phyloP scores from a whole-genome alignment of 1,140 invertebrate genomes.

The Proales similis region DNA sequence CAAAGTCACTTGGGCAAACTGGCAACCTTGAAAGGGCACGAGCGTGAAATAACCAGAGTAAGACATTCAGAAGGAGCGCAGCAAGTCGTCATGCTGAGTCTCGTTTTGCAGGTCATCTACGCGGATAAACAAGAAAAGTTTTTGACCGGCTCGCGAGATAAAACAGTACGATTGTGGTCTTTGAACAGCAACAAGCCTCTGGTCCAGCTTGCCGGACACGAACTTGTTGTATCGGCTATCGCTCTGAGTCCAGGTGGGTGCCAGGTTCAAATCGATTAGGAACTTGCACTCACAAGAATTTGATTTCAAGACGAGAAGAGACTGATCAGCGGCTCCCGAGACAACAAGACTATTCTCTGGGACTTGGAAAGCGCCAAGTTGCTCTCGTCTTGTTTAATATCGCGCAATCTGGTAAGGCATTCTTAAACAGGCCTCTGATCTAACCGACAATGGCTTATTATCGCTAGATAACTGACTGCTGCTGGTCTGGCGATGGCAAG shows the following conservation, averaged over 20 bases:
- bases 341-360: conserved; percentile 49
- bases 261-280: neutral
- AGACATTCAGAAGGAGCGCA: neutral
- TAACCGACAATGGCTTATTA: conserved; percentile 7
- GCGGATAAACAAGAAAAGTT: conserved; percentile 41
- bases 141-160: conserved; percentile 49
- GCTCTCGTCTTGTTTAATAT: conserved; percentile 43
- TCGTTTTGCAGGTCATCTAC: conserved; percentile 43
- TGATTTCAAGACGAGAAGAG: conserved; percentile 43
- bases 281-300: neutral
- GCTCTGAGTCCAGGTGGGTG: conserved; percentile 43
- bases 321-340: conserved; percentile 47
- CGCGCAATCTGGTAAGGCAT: conserved; percentile 46
- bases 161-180: conserved; percentile 46
- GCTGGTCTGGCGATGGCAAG: conserved; percentile 44
- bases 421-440: neutral
- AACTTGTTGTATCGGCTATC: conserved; percentile 46
- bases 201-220: conserved; percentile 43
- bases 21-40: conserved; percentile 45
- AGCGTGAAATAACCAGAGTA: conserved; percentile 47
- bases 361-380: conserved; percentile 46
- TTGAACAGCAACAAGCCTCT: conserved; percentile 40
- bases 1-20: no score
- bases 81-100: neutral
- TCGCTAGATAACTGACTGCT: conserved; percentile 47